Evolutionary conservation across 1,140 invertebrate genomes (phyloP).

Genomic region (Drosophila pachea): DNA sequence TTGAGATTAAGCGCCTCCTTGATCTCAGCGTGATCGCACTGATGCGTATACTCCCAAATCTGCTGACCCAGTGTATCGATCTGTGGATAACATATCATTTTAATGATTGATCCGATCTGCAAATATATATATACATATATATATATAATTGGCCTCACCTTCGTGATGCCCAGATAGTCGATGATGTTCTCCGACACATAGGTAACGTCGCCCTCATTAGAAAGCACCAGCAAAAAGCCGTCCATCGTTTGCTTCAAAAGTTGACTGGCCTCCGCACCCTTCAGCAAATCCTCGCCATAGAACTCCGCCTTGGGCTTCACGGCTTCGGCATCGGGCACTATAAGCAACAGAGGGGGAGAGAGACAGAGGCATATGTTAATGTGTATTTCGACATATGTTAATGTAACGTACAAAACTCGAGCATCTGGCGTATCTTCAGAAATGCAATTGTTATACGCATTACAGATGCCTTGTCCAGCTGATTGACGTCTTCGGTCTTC

Average conservation of each 20-base stretch:
- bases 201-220: conserved; percentile 92
- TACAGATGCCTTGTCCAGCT: conserved; percentile 96
- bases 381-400: background rate
- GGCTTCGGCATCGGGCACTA: conserved; percentile 39
- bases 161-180: conserved; percentile 92
- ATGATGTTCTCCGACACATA: conserved; percentile 95
- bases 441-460: conserved; percentile 96
- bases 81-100: conserved; percentile 80
- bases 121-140: background rate
- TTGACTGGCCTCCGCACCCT: conserved; percentile 55
- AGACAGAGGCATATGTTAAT: conserved; percentile 20
- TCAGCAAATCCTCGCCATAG: conserved; percentile 55
- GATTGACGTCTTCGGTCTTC: conserved; percentile 86
- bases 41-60: conserved; percentile 95
- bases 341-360: conserved; percentile 41
- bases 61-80: conserved; percentile 96
- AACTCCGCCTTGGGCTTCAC: conserved; percentile 57
- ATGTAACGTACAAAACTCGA: conserved; percentile 86
- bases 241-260: conserved; percentile 85
- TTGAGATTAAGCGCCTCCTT: conserved; percentile 84
- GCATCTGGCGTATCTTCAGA: conserved; percentile 90
- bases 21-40: conserved; percentile 96
- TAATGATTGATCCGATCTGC: background rate
- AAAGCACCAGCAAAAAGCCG: conserved; percentile 91
- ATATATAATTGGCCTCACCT: conserved; percentile 81